phyloP scores from a whole-genome alignment of 2,888 invertebrate species.

The Loripinus fragilis region DNA sequence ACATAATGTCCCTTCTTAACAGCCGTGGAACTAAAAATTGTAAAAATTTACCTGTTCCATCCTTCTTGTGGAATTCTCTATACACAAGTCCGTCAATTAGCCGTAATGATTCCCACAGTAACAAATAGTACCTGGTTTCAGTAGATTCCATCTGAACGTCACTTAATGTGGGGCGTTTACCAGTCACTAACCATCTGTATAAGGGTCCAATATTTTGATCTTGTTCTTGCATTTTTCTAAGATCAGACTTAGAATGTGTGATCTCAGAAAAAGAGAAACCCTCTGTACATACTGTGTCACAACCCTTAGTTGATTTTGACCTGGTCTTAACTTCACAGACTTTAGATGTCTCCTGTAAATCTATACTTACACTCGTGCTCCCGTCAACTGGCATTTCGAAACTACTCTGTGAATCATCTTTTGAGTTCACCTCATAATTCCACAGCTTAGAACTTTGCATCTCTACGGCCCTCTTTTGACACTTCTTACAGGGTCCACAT shows the following conservation, averaged over 20 bases:
- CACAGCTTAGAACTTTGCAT: conserved; percentile 1
- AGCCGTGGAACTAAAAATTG: conserved; percentile 15
- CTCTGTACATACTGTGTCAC: background rate
- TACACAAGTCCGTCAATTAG: too few species aligned
- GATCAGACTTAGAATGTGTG: background rate
- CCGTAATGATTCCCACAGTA: too few species aligned
- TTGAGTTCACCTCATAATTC: background rate
- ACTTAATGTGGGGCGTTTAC: background rate
- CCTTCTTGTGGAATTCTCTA: conserved; percentile 14
- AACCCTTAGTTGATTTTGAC: background rate
- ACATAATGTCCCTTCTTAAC: conserved; percentile 25
- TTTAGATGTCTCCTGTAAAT: background rate
- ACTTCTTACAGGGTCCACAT: too few species aligned
- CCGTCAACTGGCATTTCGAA: background rate
- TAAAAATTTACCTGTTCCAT: conserved; percentile 12
- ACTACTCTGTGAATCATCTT: background rate
- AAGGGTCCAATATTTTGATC: background rate
- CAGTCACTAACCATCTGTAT: background rate
- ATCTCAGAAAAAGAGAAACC: background rate
- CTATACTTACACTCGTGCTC: background rate
- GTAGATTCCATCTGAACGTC: too few species aligned
- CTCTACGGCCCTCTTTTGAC: conserved; percentile 3
- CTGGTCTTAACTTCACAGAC: background rate
- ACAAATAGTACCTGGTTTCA: conserved; percentile 33
- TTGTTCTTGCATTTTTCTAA: background rate